Conservation (phyloP, 2,797 vertebrate genomes). For the Pseudochirops corinnae region DNA sequence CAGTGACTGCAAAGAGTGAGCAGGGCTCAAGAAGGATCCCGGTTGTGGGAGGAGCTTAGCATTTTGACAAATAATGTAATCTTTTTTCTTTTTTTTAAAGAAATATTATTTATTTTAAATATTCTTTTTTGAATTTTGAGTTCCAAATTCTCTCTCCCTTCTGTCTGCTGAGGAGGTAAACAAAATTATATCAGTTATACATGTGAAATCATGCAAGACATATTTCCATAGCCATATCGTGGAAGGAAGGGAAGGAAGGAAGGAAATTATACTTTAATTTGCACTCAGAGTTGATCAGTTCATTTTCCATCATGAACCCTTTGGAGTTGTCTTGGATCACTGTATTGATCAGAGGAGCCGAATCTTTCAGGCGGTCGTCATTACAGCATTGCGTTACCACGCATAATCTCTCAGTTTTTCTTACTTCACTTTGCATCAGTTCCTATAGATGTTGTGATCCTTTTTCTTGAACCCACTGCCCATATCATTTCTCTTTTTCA, state of each 20-base stretch:
- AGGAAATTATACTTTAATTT: background rate
- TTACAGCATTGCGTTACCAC: too few relatives aligned
- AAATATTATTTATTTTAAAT: background rate
- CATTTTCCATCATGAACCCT: too few relatives aligned
- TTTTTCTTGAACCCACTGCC: background rate
- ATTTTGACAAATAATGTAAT: background rate
- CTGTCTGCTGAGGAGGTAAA: background rate
- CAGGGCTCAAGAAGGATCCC: background rate
- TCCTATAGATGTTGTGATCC: too few relatives aligned
- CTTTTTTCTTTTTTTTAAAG: background rate
- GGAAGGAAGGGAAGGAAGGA: background rate
- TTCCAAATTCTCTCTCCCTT: too few relatives aligned
- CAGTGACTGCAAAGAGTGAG: background rate
- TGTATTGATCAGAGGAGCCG: too few relatives aligned
- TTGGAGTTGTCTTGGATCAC: background rate
- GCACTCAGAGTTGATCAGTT: too few relatives aligned
- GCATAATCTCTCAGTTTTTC: background rate
- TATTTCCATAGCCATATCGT: too few relatives aligned
- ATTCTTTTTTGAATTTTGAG: too few relatives aligned
- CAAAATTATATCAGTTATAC: background rate
- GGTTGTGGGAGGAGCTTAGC: background rate
- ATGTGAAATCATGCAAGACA: background rate
- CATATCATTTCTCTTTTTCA: background rate
- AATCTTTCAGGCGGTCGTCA: too few relatives aligned
- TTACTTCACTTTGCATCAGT: background rate